These are phyloP conservation scores for Drosophila yakuba DNA, from an alignment of 1,140 invertebrate genomes.

Conservation along the genomic window DNA sequence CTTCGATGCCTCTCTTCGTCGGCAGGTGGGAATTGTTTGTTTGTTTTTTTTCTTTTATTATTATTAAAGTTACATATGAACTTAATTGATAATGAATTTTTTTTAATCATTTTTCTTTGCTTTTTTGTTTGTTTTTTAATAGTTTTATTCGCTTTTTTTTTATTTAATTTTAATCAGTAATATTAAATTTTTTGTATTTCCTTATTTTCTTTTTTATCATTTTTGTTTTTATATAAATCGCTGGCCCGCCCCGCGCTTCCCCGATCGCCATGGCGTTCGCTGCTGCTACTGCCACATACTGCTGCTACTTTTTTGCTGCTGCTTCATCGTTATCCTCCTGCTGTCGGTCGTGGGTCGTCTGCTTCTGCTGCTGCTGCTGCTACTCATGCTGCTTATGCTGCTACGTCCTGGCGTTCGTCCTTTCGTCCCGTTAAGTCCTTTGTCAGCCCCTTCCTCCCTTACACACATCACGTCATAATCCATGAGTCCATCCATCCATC, in stretches of 20 bases:
- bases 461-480: constrained; percentile 39
- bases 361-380: constrained; percentile 9
- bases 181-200: constrained; percentile 71
- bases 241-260: constrained; percentile 60
- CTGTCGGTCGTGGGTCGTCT: constrained; percentile 12
- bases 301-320: constrained; percentile 17
- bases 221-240: constrained; percentile 63
- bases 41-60: constrained; percentile 68
- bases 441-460: constrained; percentile 29
- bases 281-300: constrained; percentile 11
- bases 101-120: constrained; percentile 56
- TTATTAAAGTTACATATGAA: constrained; percentile 83
- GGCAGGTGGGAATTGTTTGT: constrained; percentile 26
- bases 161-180: constrained; percentile 80
- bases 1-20: constrained; percentile 53
- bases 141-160: constrained; percentile 63
- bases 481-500: constrained; percentile 60
- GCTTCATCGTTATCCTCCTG: constrained; percentile 23
- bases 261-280: constrained; percentile 25
- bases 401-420: constrained; percentile 50
- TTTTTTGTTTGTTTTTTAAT: constrained; percentile 60
- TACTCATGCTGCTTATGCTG: constrained; percentile 22
- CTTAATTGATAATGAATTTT: constrained; percentile 79
- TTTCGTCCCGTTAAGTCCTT: constrained; percentile 27
- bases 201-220: constrained; percentile 51